Base-by-base conservation (phyloP, 2,797 vertebrate genomes). In the Amniataba percoides region DNA sequence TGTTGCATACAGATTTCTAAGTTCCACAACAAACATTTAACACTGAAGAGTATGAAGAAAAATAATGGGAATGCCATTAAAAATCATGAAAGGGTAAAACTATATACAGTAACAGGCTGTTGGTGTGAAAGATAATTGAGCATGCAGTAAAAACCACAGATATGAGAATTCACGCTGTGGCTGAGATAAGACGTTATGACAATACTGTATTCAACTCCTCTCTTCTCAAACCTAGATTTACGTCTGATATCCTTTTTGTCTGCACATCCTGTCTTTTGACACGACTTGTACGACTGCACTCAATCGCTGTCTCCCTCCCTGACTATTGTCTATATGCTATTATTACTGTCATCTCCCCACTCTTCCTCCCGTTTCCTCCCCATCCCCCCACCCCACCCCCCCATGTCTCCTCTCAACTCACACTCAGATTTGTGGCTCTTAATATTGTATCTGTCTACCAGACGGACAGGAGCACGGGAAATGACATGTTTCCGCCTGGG, bases 381-480 rank as follows among this genome's bases (percentile, higher is more conserved):
- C 52, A 16, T 11, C 14, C 31, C 46, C 43, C 72, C 52, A 53
- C 58, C 66, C 27, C 27, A 2, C 27, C 27, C 74, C 71, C 77
- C 75, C 64, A 78, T 68, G 73, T 92, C 91, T 90, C 85, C 88
- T 87, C 87, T 90, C 89, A 88, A 89, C 88, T 93, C 89, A 77
- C 89, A 90, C 86, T 88, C 90, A 91, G 86, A 92, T 92, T 92
- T 93, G 90, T 94, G 92, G 90, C 87, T 93, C 92, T 93, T 93
- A 93, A 94, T 94, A 93, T 92, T 94, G 92, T 92, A 94, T 94
- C 91, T 92, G 92, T 94, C 93, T 89, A 74, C 31, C 78, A 88
- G 88, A 93, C 89, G 91, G 91, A 93, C 92, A 91, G 88, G 89
- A 92, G 91, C 90, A 93, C 57, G 74, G 87, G 89, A 94, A 93